Base-by-base conservation (phyloP, 1,140 invertebrate genomes). In the Drosophila virilis region DNA sequence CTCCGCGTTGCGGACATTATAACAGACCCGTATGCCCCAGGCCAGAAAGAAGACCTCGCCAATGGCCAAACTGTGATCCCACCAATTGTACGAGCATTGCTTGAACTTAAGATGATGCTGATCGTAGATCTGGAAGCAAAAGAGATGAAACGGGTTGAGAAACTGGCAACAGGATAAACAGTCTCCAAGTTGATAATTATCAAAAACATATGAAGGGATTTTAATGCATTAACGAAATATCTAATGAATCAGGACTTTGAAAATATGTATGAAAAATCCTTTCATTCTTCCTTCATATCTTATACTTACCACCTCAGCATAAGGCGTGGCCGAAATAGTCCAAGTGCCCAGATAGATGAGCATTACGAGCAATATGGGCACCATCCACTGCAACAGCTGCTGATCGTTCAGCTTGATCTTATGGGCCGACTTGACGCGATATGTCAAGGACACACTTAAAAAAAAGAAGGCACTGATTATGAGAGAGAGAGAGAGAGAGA, bases 341-440 rank as follows among this genome's bases (percentile, higher is more conserved):
- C 98, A 98, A 0, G 97, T 96, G 1, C 96, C 95, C 45, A 98
- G 93, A 91, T 97, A 98, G 38, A 97, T 97, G 9, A 97, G 92
- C 95, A 97, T 97, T 6, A 98, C 96, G 5, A 97, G 93, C 3
- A 98, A 91, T 61, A 98, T 97, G 0, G 97, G 97, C 4, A 97
- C 95, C 94, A 98, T 96, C 96, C 97, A 97, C 80, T 98, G 97
- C 17, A 98, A 90, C 37, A 98, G 91, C 84, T 96, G 97, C 86
- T 97, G 97, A 92, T 98, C 98, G 2, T 97, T 98, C 28, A 98
- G 93, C 84, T 98, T 98, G 13, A 98, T 95, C 92, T 98, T 98
- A 78, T 98, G 97, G 0, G 97, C 97, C 28, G 97, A 97, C 91
- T 98, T 98, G 0, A 98, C 97, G n/a, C 97, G 95, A 93, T 98